A percentile compares a stretch with the other conserved stretches of the same genome.
These are phyloP conservation scores for Aricia artaxerxes DNA, from an alignment of 2,888 invertebrate species.

Conservation along the genomic window DNA sequence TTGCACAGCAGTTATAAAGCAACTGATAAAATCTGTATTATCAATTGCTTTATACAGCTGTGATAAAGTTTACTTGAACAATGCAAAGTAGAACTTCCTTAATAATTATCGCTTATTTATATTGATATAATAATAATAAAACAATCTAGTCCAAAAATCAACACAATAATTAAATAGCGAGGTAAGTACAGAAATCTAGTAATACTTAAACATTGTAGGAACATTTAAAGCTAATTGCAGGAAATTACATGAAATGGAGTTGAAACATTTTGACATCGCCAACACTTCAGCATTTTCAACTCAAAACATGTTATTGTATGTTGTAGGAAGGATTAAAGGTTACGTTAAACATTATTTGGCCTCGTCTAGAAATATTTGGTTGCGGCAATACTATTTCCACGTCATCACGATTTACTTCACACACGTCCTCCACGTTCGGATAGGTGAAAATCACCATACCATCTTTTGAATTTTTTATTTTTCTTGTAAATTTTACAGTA, in stretches of 20 bases:
- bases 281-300: not conserved
- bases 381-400: conserved; percentile 38
- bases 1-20: too few species aligned
- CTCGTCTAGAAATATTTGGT: conserved; percentile 38
- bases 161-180: conserved; percentile 22
- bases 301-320: conserved; percentile 18
- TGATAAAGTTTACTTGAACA: too few species aligned
- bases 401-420: conserved; percentile 40
- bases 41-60: too few species aligned
- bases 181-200: not conserved
- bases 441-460: conserved; percentile 36
- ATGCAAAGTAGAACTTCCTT: too few species aligned
- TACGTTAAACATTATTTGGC: conserved; percentile 38
- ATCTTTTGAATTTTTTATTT: too few species aligned
- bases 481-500: conserved; percentile 37
- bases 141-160: too few species aligned
- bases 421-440: conserved; percentile 40
- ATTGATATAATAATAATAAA: too few species aligned
- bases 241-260: not conserved
- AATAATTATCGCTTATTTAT: too few species aligned
- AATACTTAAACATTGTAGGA: not conserved
- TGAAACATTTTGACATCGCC: not conserved
- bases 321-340: conserved; percentile 35
- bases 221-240: not conserved
- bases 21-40: too few species aligned